A percentile compares a stretch with the other conserved stretches of the same genome.
Conservation (phyloP, 2,888 invertebrate genomes). For the Amblyteles armatorius region DNA sequence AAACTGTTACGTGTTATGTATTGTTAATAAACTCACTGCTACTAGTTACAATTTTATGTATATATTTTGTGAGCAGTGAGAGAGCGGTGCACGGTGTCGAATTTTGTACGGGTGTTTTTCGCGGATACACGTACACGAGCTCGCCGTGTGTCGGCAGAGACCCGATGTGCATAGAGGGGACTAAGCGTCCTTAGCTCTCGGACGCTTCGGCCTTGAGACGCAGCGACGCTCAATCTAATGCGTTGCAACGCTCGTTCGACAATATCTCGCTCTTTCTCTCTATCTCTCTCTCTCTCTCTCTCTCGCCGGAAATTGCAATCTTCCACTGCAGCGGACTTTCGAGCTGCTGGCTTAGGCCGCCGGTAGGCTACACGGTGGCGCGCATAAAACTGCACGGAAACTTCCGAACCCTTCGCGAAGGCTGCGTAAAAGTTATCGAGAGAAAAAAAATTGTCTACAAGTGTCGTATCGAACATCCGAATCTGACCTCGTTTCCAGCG, state of each 20-base stretch:
- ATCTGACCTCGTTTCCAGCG: no score
- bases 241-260: slow-evolving; percentile 53
- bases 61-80: slow-evolving; percentile 10
- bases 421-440: neutral
- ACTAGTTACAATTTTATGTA: no score
- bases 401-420: neutral
- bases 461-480: no score
- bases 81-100: slow-evolving; percentile 30
- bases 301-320: slow-evolving; percentile 74
- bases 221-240: slow-evolving; percentile 82
- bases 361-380: neutral
- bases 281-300: slow-evolving; percentile 1
- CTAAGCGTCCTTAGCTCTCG: slow-evolving; percentile 81
- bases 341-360: slow-evolving; percentile 34
- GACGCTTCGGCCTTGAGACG: slow-evolving; percentile 83
- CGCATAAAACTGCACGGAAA: slow-evolving; percentile 5
- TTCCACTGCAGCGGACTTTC: slow-evolving; percentile 63
- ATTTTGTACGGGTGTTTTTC: slow-evolving; percentile 30
- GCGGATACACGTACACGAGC: neutral
- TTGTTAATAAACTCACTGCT: no score
- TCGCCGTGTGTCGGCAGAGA: slow-evolving; percentile 9
- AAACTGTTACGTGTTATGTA: no score
- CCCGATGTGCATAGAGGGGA: slow-evolving; percentile 70
- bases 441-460: neutral
- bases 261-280: slow-evolving; percentile 28